These are phyloP conservation scores for Gymnothorax reevesii DNA, from an alignment of 2,797 vertebrate species.

Conservation along the genomic window DNA sequence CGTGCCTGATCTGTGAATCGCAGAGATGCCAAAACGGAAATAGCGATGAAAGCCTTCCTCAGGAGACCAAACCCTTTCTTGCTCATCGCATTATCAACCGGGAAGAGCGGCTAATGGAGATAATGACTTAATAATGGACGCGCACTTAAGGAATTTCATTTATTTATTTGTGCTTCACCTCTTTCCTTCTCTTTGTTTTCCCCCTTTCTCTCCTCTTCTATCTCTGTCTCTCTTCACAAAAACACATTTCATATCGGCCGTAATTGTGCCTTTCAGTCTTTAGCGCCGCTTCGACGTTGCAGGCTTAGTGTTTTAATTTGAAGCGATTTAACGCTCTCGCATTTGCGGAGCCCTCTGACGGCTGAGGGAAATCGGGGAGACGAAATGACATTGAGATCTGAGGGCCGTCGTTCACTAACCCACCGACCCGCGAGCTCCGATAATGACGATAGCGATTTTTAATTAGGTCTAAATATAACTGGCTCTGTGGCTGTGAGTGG, in stretches of 20 bases:
- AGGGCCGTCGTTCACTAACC: neutral
- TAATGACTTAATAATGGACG: neutral
- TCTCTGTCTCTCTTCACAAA: neutral
- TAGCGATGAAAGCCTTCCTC: neutral
- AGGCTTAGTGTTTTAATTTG: neutral
- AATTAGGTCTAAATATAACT: conserved; percentile 13
- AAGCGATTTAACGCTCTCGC: neutral
- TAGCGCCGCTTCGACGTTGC: neutral
- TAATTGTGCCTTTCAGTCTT: neutral
- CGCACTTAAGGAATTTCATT: neutral
- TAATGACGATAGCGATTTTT: neutral
- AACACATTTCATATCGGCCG: neutral
- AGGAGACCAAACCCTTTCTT: neutral
- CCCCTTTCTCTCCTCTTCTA: neutral
- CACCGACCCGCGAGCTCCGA: neutral
- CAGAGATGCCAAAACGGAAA: neutral
- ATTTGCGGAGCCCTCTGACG: neutral
- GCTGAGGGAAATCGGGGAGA: neutral
- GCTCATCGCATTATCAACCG: neutral
- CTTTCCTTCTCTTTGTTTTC: too few species aligned
- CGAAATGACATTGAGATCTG: neutral
- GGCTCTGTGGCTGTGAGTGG: neutral
- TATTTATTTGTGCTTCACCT: neutral
- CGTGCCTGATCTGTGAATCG: neutral
- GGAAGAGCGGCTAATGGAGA: neutral